A percentile compares a stretch with the other conserved stretches of the same genome.
Conservation (phyloP, 23 tunicate genomes). For the Ciona savignyi region DNA sequence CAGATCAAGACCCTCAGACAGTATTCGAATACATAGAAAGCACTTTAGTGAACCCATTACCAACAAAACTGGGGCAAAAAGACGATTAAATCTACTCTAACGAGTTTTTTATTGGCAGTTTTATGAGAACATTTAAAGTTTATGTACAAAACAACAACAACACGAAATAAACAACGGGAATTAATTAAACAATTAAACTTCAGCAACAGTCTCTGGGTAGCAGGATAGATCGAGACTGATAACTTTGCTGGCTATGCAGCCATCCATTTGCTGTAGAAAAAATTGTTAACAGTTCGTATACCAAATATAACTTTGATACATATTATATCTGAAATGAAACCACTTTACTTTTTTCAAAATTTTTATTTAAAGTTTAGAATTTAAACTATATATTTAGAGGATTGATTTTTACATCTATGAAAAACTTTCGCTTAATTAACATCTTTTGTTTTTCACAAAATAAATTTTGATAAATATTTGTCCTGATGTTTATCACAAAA, state of each 20-base stretch:
- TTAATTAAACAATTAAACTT: not conserved
- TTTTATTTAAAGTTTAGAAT: no score
- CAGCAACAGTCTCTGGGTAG: slow-evolving; percentile 49
- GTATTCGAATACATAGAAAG: slow-evolving; percentile 82
- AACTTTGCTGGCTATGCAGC: slow-evolving; percentile 91
- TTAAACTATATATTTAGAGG: no score
- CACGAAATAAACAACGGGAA: not conserved
- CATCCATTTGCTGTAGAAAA: slow-evolving; percentile 93
- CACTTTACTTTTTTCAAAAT: no score
- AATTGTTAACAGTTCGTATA: no score
- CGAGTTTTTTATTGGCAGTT: not conserved
- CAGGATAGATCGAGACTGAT: slow-evolving; percentile 75
- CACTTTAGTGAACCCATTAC: slow-evolving; percentile 71
- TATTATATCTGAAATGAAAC: no score
- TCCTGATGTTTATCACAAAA: no score
- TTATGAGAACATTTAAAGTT: not conserved
- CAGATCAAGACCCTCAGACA: slow-evolving; percentile 95
- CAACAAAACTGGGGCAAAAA: slow-evolving; percentile 40
- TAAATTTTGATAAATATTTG: no score
- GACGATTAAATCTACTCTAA: slow-evolving; percentile 8
- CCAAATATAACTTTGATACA: no score
- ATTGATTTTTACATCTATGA: no score
- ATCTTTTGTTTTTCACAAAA: no score
- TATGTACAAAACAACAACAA: not conserved
- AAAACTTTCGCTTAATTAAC: no score